Evolutionary conservation across 2,113 vertebrate genomes (phyloP).

Genomic region (Octodon degus): DNA sequence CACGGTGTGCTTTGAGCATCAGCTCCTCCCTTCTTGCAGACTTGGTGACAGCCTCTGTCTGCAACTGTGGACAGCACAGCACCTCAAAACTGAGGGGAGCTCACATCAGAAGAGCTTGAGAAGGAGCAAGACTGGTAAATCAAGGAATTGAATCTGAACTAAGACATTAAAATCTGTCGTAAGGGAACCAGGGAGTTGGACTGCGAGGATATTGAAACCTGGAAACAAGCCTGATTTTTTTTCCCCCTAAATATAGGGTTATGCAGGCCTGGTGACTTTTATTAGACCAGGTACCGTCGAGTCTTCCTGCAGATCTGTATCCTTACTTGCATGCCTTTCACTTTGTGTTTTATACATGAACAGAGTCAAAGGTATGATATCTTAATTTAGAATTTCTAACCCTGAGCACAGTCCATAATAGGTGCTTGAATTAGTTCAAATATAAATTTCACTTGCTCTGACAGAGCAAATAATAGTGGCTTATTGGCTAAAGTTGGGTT

Average conservation of each 20-base stretch:
- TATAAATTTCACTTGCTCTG: not conserved
- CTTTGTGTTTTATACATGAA: not conserved
- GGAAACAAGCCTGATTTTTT: not conserved
- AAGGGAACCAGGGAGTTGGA: not conserved
- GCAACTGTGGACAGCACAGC: not conserved
- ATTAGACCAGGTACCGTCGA: not conserved
- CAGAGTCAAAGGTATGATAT: slow-evolving; percentile 1
- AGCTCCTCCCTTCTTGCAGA: not conserved
- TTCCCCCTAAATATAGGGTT: not conserved
- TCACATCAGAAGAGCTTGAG: not conserved
- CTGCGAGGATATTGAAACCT: not conserved
- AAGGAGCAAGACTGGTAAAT: not conserved
- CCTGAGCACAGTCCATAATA: not conserved
- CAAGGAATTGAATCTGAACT: not conserved
- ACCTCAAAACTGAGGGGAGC: not conserved
- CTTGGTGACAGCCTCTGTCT: not conserved
- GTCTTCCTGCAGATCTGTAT: not conserved
- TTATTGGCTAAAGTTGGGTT: slow-evolving; percentile 2
- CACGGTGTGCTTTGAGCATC: not conserved
- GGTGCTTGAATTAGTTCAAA: slow-evolving; percentile 31
- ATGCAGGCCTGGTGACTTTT: not conserved
- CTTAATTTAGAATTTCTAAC: slow-evolving; percentile 36
- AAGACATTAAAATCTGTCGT: not conserved
- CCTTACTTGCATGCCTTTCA: not conserved
- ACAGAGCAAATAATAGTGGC: not conserved